Conservation (phyloP, 2,113 vertebrate species). For the Psettodes erumei region DNA sequence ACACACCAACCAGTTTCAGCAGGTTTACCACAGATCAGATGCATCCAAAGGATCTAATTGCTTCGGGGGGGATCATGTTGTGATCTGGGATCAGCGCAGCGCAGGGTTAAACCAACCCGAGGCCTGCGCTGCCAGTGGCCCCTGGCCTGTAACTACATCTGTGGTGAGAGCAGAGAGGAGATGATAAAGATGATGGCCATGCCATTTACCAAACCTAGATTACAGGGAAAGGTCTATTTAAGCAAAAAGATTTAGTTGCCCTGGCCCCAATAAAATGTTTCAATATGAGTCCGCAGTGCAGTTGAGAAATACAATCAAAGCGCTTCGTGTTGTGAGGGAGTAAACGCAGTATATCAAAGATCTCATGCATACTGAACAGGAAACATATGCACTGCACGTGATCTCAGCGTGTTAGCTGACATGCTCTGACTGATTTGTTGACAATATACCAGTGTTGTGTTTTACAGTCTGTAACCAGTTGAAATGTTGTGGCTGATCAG, state of each 20-base stretch:
- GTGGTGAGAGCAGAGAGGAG: slow-evolving; percentile 38
- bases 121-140: slow-evolving; percentile 8
- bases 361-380: slow-evolving; percentile 27
- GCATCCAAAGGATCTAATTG: slow-evolving; percentile 13
- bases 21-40: slow-evolving; percentile 30
- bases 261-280: slow-evolving; percentile 47
- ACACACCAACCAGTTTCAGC: slow-evolving; percentile 3
- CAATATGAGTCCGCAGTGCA: slow-evolving; percentile 46
- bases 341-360: slow-evolving; percentile 32
- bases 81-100: background rate
- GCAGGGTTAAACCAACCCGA: slow-evolving; percentile 1
- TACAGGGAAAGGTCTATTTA: slow-evolving; percentile 49
- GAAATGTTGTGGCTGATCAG: too few species aligned
- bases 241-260: slow-evolving; percentile 44
- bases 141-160: slow-evolving; percentile 41
- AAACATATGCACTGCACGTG: slow-evolving; percentile 9
- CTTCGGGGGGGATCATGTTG: slow-evolving; percentile 7
- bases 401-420: background rate
- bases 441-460: background rate
- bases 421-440: background rate
- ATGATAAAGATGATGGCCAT: slow-evolving; percentile 48
- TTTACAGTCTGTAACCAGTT: background rate
- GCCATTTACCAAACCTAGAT: slow-evolving; percentile 46
- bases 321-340: slow-evolving; percentile 1
- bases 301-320: slow-evolving; percentile 20